Evolutionary conservation across 2,113 vertebrate genomes (phyloP).

Genomic region (Probosciger aterrimus): DNA sequence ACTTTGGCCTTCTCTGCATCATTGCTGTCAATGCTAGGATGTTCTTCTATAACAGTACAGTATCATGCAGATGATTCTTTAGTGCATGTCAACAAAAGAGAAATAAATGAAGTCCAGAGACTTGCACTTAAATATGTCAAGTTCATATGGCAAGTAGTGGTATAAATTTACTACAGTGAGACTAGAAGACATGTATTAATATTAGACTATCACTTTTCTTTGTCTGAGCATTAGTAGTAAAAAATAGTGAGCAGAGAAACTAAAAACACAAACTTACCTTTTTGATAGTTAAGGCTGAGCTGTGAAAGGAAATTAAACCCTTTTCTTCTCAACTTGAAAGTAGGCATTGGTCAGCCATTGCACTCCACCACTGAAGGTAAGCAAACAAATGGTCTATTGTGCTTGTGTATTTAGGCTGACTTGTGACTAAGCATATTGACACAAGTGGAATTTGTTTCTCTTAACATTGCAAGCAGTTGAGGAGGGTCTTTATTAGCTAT

Average conservation of each 20-base stretch:
- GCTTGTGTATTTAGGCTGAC: not conserved
- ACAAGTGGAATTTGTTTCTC: not conserved
- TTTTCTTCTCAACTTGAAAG: not conserved
- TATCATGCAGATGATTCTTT: accelerated
- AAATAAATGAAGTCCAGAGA: not conserved
- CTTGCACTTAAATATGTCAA: accelerated
- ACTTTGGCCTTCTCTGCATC: not conserved
- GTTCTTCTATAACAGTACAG: not conserved
- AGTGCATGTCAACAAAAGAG: not conserved
- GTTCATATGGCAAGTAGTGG: not conserved
- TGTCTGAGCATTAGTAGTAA: not conserved
- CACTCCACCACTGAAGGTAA: not conserved
- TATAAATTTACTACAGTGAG: not conserved
- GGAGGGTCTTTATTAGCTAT: not conserved
- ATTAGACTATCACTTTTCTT: not conserved
- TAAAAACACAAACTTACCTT: not conserved
- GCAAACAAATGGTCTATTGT: not conserved
- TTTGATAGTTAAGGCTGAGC: not conserved
- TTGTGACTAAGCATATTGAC: not conserved
- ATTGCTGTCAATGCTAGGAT: not conserved
- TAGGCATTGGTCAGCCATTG: not conserved
- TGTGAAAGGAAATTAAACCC: not conserved
- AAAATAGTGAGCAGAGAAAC: not conserved
- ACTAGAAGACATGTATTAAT: not conserved
- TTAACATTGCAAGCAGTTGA: not conserved